Conservation (phyloP, 2,888 invertebrate species). For the Lordiphosa andalusiaca region DNA sequence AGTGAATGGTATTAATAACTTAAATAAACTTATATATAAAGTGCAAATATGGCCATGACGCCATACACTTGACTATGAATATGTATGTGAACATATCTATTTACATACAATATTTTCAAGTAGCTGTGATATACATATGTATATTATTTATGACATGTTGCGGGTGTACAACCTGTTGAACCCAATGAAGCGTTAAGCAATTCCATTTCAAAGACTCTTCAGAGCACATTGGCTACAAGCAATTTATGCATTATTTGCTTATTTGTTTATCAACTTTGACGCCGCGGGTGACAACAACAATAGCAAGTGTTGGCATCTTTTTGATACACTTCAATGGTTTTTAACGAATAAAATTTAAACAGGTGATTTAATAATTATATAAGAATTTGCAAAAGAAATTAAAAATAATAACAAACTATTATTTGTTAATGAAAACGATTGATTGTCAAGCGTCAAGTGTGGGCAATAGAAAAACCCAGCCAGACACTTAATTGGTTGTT, state of each 20-base stretch:
- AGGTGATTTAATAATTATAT: slow-evolving; percentile 17
- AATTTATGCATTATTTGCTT: slow-evolving; percentile 24
- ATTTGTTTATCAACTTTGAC: slow-evolving; percentile 38
- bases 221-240: slow-evolving; percentile 2
- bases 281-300: slow-evolving; percentile 42
- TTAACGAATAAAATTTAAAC: slow-evolving; percentile 8
- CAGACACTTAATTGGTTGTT: slow-evolving; percentile 69
- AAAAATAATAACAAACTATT: not conserved
- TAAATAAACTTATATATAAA: slow-evolving; percentile 46
- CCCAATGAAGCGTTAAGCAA: slow-evolving; percentile 58
- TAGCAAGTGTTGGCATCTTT: slow-evolving; percentile 29
- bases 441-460: slow-evolving; percentile 17
- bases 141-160: slow-evolving; percentile 34
- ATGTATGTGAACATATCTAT: slow-evolving; percentile 33
- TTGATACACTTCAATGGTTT: slow-evolving; percentile 50
- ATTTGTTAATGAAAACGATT: slow-evolving; percentile 4
- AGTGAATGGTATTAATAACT: slow-evolving; percentile 53
- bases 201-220: slow-evolving; percentile 29
- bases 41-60: slow-evolving; percentile 34
- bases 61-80: slow-evolving; percentile 21
- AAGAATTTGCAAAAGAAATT: not conserved
- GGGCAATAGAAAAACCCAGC: slow-evolving; percentile 25
- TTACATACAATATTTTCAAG: slow-evolving; percentile 51
- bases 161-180: slow-evolving; percentile 35
- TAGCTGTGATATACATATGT: slow-evolving; percentile 38